These are phyloP conservation scores for Didymodactylos carnosus DNA, from an alignment of 2,888 invertebrate genomes.

Conservation along the genomic window DNA sequence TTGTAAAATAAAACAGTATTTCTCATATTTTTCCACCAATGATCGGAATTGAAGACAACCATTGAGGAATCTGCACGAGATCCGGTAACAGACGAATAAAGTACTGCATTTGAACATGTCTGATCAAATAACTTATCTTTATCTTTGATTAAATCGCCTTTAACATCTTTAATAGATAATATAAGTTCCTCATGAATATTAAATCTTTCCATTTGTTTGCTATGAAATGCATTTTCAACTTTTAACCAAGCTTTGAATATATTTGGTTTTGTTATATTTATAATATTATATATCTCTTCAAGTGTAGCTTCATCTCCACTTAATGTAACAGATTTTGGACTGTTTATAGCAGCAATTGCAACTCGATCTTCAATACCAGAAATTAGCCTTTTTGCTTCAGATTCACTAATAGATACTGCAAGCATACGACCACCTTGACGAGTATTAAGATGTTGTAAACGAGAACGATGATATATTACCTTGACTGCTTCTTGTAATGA, in stretches of 20 bases:
- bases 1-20: too few relatives aligned
- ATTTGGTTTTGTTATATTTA: conserved; percentile 3
- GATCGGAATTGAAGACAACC: too few relatives aligned
- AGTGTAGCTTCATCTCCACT: conserved; percentile 12
- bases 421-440: neutral
- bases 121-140: too few relatives aligned
- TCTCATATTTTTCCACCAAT: too few relatives aligned
- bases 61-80: too few relatives aligned
- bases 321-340: conserved; percentile 15
- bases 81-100: neutral
- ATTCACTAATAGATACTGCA: neutral
- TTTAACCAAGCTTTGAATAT: neutral
- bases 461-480: neutral
- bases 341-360: conserved; percentile 15
- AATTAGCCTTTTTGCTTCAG: neutral
- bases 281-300: neutral
- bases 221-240: neutral
- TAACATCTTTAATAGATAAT: neutral
- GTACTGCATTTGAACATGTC: neutral
- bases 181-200: neutral
- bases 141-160: neutral
- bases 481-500: neutral
- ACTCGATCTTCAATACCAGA: neutral
- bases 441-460: neutral
- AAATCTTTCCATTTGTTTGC: neutral